Evolutionary conservation across 1,140 invertebrate species (phyloP), one percentile per base, ranked within the genome.

Genomic region (Meloidogyne exigua): DNA sequence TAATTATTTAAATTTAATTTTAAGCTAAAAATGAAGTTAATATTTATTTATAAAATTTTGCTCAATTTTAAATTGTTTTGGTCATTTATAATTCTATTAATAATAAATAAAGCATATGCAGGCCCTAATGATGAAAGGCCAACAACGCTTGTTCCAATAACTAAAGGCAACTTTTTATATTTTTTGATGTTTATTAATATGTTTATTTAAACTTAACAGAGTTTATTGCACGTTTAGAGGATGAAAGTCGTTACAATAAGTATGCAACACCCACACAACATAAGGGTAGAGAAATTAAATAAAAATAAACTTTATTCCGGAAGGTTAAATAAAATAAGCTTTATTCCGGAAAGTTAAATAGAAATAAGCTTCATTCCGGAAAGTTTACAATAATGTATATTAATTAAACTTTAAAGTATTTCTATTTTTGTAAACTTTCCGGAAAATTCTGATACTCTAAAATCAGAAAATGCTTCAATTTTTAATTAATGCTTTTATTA

Each of bases 191-290:
- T 63, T 63, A 64, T 15, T 71, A 21, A n/a, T 11, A 25, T 0
- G 9, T 74, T 71, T 74, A 2, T 21, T 36, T 71, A 21, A 23
- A 7, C 1, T 7, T 76, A 28, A 57, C 23, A 76, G 81, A 85
- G 25, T 85, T 85, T 72, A 75, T 85, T n/a, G 69, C 75, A 42
- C 64, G 85, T 64, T 44, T 85, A 18, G 75, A 79, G 15, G 76
- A 86, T 69, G 79, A 79, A 23, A 71, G 63, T n/a, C 44, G 67
- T 10, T 86, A 86, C 77, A 86, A 86, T 72, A 70, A 75, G 42
- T 87, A 86, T 70, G 85, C 84, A 0, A 86, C 85, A 69, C 84
- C 84, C 10, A 86, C 81, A 7, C 85, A 86, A 76, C 81, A 83
- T 73, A 69, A 80, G 23, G 84, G 84, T 85, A 13, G n/a, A n/a